phyloP scores from a whole-genome alignment of 2,113 vertebrate species.

The human (Homo sapiens) region GRCh38 chr4:38559001-38559500 shows the following conservation, averaged over 20 bases:
- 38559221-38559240: not conserved
- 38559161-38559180: not conserved
- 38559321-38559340: not conserved
- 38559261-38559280: not conserved
- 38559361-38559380: not conserved
- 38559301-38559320: not conserved
- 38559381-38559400: not conserved
- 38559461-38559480: not conserved
- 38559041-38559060: too few species aligned
- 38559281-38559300: not conserved
- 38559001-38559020: too few species aligned
- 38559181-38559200: fast-evolving
- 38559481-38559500: not conserved
- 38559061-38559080: too few species aligned
- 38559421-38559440: not conserved
- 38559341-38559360: not conserved
- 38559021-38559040: too few species aligned
- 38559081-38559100: too few species aligned
- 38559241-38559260: not conserved
- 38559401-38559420: not conserved
- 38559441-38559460: not conserved
- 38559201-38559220: not conserved
- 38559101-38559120: too few species aligned
- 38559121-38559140: not conserved
- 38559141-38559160: not conserved